phyloP scores from a whole-genome alignment of 2,113 vertebrate species.

The Sorex fumeus region DNA sequence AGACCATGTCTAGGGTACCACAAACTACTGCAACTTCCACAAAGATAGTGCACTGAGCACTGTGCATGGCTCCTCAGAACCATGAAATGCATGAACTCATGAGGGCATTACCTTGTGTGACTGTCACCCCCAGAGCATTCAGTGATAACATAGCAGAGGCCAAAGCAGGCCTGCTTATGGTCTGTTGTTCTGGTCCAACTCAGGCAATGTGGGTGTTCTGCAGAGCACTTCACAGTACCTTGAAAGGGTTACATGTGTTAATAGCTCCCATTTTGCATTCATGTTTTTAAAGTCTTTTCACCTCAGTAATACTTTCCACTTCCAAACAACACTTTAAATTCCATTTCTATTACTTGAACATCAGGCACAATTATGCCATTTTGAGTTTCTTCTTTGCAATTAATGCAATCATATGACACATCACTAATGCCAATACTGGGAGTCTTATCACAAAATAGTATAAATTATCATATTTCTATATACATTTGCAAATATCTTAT shows the following conservation, averaged over 20 bases:
- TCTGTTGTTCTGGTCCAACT: background rate
- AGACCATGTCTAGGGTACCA: background rate
- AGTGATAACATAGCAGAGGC: background rate
- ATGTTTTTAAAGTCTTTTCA: constrained; percentile 75
- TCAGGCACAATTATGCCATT: constrained; percentile 82
- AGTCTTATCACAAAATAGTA: constrained; percentile 82
- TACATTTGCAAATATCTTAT: constrained; percentile 83
- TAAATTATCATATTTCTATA: constrained; percentile 84
- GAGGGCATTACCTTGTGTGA: background rate
- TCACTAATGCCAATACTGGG: constrained; percentile 79
- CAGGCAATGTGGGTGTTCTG: background rate
- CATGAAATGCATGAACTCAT: background rate
- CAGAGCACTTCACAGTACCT: background rate
- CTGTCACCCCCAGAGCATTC: background rate
- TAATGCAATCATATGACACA: constrained; percentile 83
- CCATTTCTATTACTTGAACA: constrained; percentile 82
- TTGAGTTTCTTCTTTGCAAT: constrained; percentile 82
- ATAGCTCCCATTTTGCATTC: constrained; percentile 59
- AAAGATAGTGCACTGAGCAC: background rate
- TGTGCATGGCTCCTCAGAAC: background rate
- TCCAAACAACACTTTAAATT: constrained; percentile 82
- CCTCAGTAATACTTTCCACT: constrained; percentile 75
- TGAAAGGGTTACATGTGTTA: constrained; percentile 50
- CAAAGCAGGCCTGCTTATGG: rapidly evolving
- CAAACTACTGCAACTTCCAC: background rate